Conservation (phyloP, 2,113 vertebrate species). For the Antigone vipio region DNA sequence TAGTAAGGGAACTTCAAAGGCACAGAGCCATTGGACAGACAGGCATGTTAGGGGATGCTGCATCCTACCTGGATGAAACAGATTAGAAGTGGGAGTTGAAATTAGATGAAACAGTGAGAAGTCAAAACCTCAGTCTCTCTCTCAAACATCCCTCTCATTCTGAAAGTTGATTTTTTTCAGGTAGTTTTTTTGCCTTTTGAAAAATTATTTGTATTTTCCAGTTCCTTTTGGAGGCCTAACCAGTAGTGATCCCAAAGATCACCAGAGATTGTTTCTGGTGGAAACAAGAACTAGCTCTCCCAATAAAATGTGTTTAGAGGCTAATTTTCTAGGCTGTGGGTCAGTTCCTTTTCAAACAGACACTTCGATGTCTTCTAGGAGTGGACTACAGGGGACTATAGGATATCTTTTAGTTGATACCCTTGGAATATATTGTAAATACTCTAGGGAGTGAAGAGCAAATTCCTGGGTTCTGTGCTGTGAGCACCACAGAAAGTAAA, state of each 20-base stretch:
- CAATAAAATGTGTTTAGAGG: not conserved
- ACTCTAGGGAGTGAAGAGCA: not conserved
- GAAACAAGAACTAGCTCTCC: not conserved
- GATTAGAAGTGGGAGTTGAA: not conserved
- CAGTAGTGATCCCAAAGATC: not conserved
- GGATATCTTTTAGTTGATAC: not conserved
- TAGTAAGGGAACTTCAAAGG: not conserved
- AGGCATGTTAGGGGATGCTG: not conserved
- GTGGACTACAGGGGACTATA: not conserved
- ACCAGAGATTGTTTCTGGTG: not conserved
- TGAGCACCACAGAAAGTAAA: not conserved
- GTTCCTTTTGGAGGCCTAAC: not conserved
- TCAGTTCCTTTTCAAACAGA: not conserved
- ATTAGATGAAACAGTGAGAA: not conserved
- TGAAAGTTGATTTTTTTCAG: not conserved
- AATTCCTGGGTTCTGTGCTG: not conserved
- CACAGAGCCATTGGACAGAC: not conserved
- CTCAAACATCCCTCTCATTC: not conserved
- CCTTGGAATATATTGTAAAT: not conserved
- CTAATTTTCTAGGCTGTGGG: not conserved
- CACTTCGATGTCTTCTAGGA: not conserved
- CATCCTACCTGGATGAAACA: not conserved
- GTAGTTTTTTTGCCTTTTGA: not conserved
- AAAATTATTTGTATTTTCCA: not conserved
- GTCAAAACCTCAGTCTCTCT: not conserved